These are phyloP conservation scores for Aurelia aurita DNA, from an alignment of 30 jellyfish, hydroid and myxozoan species.

Conservation along the genomic window DNA sequence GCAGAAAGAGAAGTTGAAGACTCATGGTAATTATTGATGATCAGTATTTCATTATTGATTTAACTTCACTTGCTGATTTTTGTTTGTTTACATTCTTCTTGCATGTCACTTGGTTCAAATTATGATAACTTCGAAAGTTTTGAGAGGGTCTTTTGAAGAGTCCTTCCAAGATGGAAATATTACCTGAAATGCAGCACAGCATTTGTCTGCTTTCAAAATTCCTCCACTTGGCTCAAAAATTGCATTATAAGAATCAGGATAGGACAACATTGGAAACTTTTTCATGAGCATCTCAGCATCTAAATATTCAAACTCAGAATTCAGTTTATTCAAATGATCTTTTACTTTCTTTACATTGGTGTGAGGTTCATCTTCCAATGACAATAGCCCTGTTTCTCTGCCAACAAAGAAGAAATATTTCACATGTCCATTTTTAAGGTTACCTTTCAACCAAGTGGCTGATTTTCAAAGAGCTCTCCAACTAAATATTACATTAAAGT, in stretches of 20 bases:
- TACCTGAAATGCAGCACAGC: constrained; percentile 80
- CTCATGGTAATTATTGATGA: too few species aligned
- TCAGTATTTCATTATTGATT: too few species aligned
- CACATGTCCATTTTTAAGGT: not conserved
- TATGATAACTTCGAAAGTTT: too few species aligned
- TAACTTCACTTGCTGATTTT: too few species aligned
- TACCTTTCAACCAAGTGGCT: not conserved
- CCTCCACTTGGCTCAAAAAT: constrained; percentile 82
- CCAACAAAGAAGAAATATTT: not conserved
- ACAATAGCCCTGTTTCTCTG: constrained; percentile 64
- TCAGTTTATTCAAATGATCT: constrained; percentile 17
- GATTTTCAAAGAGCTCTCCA: not conserved
- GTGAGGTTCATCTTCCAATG: constrained; percentile 36
- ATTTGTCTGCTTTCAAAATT: constrained; percentile 73
- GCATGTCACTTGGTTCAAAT: too few species aligned
- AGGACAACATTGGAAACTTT: constrained; percentile 73
- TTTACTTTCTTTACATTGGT: not conserved
- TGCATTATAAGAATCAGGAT: constrained; percentile 32
- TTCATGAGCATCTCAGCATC: constrained; percentile 5
- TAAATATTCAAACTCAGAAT: constrained; percentile 26
- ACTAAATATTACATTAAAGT: too few species aligned
- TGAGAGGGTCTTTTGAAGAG: too few species aligned
- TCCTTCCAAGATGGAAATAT: not conserved
- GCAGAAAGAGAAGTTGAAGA: too few species aligned
- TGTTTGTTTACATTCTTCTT: too few species aligned